Evolutionary conservation across 2,797 vertebrate genomes (phyloP).

Genomic region (Echiichthys vipera): DNA sequence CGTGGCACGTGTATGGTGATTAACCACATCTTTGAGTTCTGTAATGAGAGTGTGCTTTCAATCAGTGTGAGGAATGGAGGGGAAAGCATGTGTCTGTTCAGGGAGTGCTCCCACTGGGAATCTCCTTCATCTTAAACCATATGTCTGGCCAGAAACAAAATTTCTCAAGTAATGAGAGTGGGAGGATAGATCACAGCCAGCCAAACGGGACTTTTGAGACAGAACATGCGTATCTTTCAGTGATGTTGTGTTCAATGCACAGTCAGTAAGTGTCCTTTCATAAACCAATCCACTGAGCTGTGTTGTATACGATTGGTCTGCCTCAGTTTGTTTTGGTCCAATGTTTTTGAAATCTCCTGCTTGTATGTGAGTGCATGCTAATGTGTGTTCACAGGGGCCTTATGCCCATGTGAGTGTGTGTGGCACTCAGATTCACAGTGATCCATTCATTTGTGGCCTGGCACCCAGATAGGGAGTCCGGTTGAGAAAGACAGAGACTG

Average conservation of each 20-base stretch:
- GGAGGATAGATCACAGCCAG: slow-evolving; percentile 41
- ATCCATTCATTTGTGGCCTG: slow-evolving; percentile 81
- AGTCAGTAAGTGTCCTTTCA: slow-evolving; percentile 14
- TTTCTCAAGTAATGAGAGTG: slow-evolving; percentile 52
- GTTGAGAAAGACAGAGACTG: slow-evolving; percentile 78
- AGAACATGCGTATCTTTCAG: slow-evolving; percentile 16
- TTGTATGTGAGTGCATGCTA: slow-evolving; percentile 58
- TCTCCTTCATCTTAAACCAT: slow-evolving; percentile 60
- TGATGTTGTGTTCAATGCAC: not conserved
- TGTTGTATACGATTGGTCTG: slow-evolving; percentile 23
- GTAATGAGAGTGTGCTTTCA: slow-evolving; percentile 47
- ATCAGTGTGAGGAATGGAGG: slow-evolving; percentile 52
- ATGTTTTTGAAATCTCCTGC: slow-evolving; percentile 65
- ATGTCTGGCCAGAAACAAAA: slow-evolving; percentile 54
- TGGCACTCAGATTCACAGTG: slow-evolving; percentile 69
- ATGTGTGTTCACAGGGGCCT: slow-evolving; percentile 53
- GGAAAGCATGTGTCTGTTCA: slow-evolving; percentile 55
- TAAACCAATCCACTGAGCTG: not conserved
- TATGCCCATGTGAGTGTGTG: slow-evolving; percentile 29
- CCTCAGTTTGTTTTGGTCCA: slow-evolving; percentile 68
- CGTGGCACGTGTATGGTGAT: slow-evolving; percentile 25
- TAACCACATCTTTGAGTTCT: slow-evolving; percentile 48
- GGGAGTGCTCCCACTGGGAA: slow-evolving; percentile 59
- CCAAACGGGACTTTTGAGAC: slow-evolving; percentile 31
- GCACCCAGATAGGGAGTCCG: slow-evolving; percentile 76